Evolutionary conservation across 2,888 invertebrate genomes (phyloP).

Genomic region (Thymelicus acteon): DNA sequence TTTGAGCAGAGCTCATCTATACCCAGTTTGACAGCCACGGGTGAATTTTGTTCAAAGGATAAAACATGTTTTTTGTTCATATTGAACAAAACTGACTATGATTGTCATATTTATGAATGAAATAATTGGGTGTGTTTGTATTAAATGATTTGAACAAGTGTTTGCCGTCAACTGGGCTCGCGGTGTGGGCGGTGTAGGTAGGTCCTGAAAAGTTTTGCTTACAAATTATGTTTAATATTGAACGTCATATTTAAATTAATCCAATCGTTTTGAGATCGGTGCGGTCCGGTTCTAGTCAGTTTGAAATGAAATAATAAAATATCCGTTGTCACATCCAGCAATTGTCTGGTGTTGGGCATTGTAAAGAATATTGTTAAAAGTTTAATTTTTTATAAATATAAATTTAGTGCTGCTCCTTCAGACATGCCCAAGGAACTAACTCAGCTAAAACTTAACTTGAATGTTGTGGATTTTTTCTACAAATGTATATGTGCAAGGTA

Average conservation of each 20-base stretch:
- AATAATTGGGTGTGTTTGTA: neutral
- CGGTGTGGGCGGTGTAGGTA: slow-evolving; percentile 5
- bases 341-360: neutral
- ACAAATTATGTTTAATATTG: slow-evolving; percentile 31
- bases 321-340: neutral
- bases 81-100: slow-evolving; percentile 1
- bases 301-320: slow-evolving; percentile 17
- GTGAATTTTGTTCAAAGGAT: neutral
- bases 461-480: slow-evolving; percentile 15
- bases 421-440: slow-evolving; percentile 4
- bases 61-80: slow-evolving; percentile 9
- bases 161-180: slow-evolving; percentile 11
- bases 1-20: too few relatives aligned
- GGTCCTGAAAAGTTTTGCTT: slow-evolving; percentile 35
- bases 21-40: neutral
- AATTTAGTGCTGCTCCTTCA: neutral
- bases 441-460: slow-evolving; percentile 11
- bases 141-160: neutral
- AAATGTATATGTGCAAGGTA: slow-evolving; percentile 28
- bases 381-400: neutral
- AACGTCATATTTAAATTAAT: slow-evolving; percentile 29
- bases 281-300: slow-evolving; percentile 35
- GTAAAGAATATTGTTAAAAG: neutral
- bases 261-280: slow-evolving; percentile 24
- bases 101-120: slow-evolving; percentile 3